Conservation (phyloP, 1,140 invertebrate genomes). For the Danaus plexippus region DNA sequence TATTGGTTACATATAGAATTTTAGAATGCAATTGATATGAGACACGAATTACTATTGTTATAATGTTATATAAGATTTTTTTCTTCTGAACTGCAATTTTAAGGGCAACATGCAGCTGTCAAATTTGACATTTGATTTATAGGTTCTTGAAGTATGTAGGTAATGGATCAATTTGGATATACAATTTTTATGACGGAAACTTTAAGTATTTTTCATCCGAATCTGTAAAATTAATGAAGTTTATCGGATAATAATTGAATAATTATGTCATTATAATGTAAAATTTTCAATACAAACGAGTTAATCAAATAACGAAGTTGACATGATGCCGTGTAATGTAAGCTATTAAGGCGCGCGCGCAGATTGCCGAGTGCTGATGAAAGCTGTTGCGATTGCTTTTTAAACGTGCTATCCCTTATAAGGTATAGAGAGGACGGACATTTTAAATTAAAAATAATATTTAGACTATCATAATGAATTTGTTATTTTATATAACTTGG, state of each 20-base stretch:
- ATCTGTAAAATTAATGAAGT: background rate
- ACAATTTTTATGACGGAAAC: background rate
- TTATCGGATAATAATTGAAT: no score
- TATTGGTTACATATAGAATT: no score
- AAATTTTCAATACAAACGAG: constrained; percentile 10
- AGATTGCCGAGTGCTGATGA: constrained; percentile 55
- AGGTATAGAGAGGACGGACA: constrained; percentile 28
- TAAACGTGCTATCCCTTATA: constrained; percentile 13
- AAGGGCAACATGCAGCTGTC: no score
- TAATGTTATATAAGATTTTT: no score
- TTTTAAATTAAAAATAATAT: background rate
- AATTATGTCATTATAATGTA: no score
- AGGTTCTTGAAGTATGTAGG: no score
- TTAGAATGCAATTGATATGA: no score
- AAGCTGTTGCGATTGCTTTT: constrained; percentile 57
- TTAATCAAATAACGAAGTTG: constrained; percentile 37
- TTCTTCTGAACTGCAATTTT: no score
- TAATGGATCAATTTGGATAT: background rate
- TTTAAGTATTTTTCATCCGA: background rate
- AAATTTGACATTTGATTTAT: no score
- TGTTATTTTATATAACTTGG: no score
- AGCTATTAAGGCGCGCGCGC: constrained; percentile 53
- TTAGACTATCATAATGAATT: no score
- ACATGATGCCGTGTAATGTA: constrained; percentile 49
- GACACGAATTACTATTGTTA: no score